Evolutionary conservation across 2,113 vertebrate genomes (phyloP), one percentile per base, ranked within the genome.

Genomic region (Camelus bactrianus): DNA sequence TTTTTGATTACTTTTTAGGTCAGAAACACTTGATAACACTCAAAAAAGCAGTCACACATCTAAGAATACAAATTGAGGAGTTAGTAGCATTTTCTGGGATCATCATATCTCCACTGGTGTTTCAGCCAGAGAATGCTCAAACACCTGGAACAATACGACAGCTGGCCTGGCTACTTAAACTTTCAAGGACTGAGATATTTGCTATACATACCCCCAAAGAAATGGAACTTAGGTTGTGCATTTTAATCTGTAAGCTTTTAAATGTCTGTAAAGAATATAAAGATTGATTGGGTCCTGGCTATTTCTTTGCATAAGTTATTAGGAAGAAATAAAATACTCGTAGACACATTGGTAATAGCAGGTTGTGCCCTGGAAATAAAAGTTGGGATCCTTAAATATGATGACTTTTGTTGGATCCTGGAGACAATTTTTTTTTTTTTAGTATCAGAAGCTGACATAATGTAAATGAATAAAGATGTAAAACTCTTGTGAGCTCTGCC

Each of bases 11-110:
- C 1, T 58, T 69, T 94, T 82, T 50, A 73, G 83, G 50, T 94
- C 86, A 93, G 93, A 28, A 93, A 8, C 52, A 89, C 75, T 60
- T 95, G 89, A 79, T 65, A 95, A 69, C 58, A 93, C 13, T 93
- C 90, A 83, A 52, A 77, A 72, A 86, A 95, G 73, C 73, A 86
- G 83, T 48, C 77, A 79, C 28, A 77, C 17, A 35, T 85, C 67
- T 58, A 94, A 92, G 65, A 93, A 93, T 89, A 62, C 64, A 87
- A 95, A 96, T 38, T 54, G 56, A 89, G 32, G 79, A 89, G 22
- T 69, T 42, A 42, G 38, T 54, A 72, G 73, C 86, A 90, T 92
- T 93, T 95, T 64, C 92, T 95, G 82, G 93, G 62, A 38, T 97
- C 67, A 69, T 80, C 42, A 32, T 72, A 91, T 69, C 60, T 38